Percentiles rank a stretch among this genome's conserved stretches.
These are phyloP conservation scores for Australoheros scitulus DNA, from an alignment of 2,113 vertebrate genomes.

Conservation along the genomic window DNA sequence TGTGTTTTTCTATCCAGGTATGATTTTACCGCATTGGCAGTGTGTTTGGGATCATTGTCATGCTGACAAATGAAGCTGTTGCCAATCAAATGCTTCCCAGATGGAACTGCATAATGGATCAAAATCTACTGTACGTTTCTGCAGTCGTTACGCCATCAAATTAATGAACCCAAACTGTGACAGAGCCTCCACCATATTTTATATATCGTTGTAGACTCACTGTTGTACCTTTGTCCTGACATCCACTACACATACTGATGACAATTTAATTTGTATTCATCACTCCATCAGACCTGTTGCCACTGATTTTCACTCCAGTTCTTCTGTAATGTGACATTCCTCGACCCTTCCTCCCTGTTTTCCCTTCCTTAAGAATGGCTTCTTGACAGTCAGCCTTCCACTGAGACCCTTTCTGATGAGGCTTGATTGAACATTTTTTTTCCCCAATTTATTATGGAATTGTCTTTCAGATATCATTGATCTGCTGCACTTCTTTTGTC, in stretches of 20 bases:
- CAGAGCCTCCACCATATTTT: neutral
- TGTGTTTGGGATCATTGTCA: no score
- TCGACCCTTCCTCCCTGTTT: neutral
- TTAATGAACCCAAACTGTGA: no score
- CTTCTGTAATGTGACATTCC: neutral
- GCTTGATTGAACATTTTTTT: neutral
- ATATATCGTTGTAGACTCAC: rapidly evolving
- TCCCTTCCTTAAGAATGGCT: neutral
- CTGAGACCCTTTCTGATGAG: no score
- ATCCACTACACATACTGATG: neutral
- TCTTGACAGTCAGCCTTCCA: neutral
- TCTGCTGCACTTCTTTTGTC: neutral
- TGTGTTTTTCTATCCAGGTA: neutral
- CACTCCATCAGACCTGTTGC: neutral
- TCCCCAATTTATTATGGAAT: neutral
- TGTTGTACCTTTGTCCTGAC: neutral
- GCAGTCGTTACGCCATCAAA: no score
- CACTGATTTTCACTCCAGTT: neutral
- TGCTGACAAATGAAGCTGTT: no score
- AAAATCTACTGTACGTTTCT: no score
- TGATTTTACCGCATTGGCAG: neutral
- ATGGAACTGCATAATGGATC: no score
- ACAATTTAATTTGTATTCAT: neutral
- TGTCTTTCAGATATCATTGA: neutral
- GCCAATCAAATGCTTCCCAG: no score